These are phyloP conservation scores for Esperia sulphurella DNA, from an alignment of 2,888 invertebrate genomes.

Conservation along the genomic window DNA sequence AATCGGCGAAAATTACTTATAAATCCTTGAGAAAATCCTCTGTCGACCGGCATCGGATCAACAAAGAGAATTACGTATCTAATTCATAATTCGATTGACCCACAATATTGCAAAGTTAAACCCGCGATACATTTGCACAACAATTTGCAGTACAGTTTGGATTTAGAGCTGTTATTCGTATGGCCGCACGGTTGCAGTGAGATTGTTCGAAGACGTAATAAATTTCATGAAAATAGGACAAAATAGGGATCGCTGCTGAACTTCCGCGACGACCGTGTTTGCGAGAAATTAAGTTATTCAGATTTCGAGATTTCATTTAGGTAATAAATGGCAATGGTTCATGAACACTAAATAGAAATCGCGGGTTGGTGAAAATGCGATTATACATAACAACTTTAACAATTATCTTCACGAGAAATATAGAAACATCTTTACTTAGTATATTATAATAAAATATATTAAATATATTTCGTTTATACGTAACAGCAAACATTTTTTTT, in stretches of 20 bases:
- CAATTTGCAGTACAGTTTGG: neutral
- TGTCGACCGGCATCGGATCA: neutral
- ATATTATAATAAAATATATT: no score
- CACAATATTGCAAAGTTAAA: neutral
- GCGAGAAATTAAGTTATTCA: conserved; percentile 1
- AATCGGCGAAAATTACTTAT: neutral
- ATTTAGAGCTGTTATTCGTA: neutral
- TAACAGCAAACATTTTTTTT: no score
- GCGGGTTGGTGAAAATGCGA: no score
- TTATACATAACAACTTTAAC: no score
- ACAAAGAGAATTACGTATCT: neutral
- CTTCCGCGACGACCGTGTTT: neutral
- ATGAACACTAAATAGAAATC: neutral
- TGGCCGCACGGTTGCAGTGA: neutral
- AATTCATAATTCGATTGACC: neutral
- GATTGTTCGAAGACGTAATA: conserved; percentile 20
- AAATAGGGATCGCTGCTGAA: neutral
- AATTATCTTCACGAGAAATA: no score
- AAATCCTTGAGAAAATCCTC: neutral
- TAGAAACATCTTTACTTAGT: no score
- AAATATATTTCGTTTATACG: no score
- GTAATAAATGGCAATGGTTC: conserved; percentile 1
- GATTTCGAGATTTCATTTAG: neutral
- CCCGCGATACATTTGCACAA: neutral
- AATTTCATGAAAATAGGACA: conserved; percentile 19